Evolutionary conservation across 2,888 invertebrate species (phyloP).

Genomic region (Diloba caeruleocephala): DNA sequence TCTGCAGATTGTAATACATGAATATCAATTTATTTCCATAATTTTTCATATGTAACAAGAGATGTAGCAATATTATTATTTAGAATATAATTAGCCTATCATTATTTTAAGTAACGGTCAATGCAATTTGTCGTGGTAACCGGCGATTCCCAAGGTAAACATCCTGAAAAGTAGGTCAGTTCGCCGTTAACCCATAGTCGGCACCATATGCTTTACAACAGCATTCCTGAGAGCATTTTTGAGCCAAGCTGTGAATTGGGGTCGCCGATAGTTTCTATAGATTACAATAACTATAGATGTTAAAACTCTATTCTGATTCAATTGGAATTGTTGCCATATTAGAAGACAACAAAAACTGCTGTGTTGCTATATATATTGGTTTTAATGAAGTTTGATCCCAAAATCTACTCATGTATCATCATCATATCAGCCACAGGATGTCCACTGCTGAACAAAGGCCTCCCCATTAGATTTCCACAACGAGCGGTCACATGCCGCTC

Average conservation of each 20-base stretch:
- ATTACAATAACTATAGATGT: constrained; percentile 47
- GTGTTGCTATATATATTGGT: constrained; percentile 47
- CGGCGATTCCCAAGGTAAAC: constrained; percentile 14
- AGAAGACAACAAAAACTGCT: constrained; percentile 37
- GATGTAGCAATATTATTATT: constrained; percentile 60
- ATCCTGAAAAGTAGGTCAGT: constrained; percentile 52
- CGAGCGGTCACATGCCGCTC: no score
- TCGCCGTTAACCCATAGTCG: constrained; percentile 50
- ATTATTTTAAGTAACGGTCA: constrained; percentile 44
- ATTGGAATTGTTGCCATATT: constrained; percentile 49
- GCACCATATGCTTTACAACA: constrained; percentile 64
- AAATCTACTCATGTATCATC: no score
- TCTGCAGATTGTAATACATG: constrained; percentile 23
- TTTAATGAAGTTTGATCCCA: constrained; percentile 42
- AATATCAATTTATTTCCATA: constrained; percentile 32
- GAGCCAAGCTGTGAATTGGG: constrained; percentile 61
- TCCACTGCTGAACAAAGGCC: no score
- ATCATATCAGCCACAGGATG: no score
- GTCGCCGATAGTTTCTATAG: constrained; percentile 54
- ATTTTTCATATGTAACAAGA: constrained; percentile 45
- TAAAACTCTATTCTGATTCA: constrained; percentile 64
- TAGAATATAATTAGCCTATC: constrained; percentile 53
- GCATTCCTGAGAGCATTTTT: constrained; percentile 76
- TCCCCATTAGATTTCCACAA: no score
- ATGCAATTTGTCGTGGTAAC: constrained; percentile 36